Evolutionary conservation across 2,888 invertebrate species (phyloP), one percentile per base, ranked within the genome.

Genomic region (Eretmocerus hayati): DNA sequence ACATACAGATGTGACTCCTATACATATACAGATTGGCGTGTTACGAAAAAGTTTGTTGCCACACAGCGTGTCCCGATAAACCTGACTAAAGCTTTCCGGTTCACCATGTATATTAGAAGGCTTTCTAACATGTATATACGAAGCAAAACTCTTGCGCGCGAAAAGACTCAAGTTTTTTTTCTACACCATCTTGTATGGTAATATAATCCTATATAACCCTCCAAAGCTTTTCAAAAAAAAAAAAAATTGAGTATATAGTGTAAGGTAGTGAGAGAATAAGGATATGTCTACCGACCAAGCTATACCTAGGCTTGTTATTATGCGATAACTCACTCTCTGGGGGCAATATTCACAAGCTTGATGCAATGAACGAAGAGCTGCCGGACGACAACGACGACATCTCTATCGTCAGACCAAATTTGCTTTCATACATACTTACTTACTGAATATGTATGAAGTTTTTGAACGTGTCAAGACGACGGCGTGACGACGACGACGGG

Each of bases 211-310:
- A n/a, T n/a, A n/a, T n/a, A n/a, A n/a, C n/a, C n/a, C n/a, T n/a
- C n/a, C n/a, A n/a, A n/a, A n/a, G 55, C 59, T 57, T 31, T 11
- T 41, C 31, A n/a, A 15, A n/a, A 32, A 16, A 42, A 33, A 62
- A 64, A 65, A 67, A 46, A 38, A 35, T 5, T 19, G n/a, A 13
- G 36, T n/a, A 30, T 13, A 30, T 6, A 30, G 30, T 6, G 30
- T 30, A 33, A n/a, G n/a, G 15, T n/a, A 38, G 21, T 63, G 63
- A 62, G 58, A 60, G 60, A 63, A 64, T 64, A 63, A 63, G 61
- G 59, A 62, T 62, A 61, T 56, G 20, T 51, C 52, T 53, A 39
- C 52, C 53, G 56, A 50, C 60, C 56, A 60, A 57, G 20, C 30
- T n/a, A n/a, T 9, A 20, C 16, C 19, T 13, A 38, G 43, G 51